Evolutionary conservation across 2,113 vertebrate genomes (phyloP), one percentile per base, ranked within the genome.

Genomic region (Rafetus swinhoei): DNA sequence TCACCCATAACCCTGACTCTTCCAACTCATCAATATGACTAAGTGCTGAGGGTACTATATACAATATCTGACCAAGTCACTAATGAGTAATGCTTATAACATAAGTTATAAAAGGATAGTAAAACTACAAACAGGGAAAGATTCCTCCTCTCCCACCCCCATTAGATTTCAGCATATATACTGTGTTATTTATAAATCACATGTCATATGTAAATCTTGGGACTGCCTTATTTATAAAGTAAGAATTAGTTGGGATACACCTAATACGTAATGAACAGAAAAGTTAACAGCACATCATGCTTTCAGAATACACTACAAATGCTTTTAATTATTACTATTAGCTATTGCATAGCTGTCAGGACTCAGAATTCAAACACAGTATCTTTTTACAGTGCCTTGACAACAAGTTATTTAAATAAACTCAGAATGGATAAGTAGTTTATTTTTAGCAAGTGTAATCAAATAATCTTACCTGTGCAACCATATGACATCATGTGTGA

Each of bases 161-260:
- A 45, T 12, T 81, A 88, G 29, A 3, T 5, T 79, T 0, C 29
- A 85, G 87, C 55, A 94, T 80, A 39, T 62, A 86, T 4, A 7
- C 56, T 62, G 29, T 16, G 14, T 53, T 89, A 84, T 25, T 94
- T 62, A 39, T 9, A 74, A 18, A 81, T 18, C 62, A 69, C n/a
- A 8, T 21, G 25, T 50, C 79, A 91, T 45, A 35, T 15, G 54
- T 83, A 82, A 60, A 93, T 91, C 27, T 1, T 2, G 79, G n/a
- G 81, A 90, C 7, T 79, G 69, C 19, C 29, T 93, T 85, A 82
- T 59, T 86, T 50, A 79, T 76, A 21, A 72, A 16, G 57, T 60
- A 57, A 90, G 91, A 96, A 97, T 92, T 93, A 91, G 86, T 54
- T 86, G 54, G 50, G 1, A 1, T 35, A 53, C 69, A 69, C 6